Conservation (phyloP, 2,888 invertebrate species). For the Colletes collaris region DNA sequence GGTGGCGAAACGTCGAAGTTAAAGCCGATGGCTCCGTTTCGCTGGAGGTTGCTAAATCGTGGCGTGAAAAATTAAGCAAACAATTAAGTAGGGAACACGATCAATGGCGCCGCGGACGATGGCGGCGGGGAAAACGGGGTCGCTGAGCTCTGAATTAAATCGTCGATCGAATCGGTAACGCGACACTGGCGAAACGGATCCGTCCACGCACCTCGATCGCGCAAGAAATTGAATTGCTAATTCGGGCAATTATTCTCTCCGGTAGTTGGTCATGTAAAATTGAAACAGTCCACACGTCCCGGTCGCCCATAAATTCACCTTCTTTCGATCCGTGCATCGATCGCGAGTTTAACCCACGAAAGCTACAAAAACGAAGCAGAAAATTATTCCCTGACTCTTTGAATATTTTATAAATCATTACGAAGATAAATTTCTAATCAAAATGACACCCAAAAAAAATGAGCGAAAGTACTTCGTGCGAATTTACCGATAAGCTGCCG, state of each 20-base stretch:
- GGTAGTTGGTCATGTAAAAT: slow-evolving; percentile 29
- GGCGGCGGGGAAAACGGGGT: background rate
- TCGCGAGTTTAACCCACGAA: background rate
- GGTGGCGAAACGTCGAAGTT: too few species aligned
- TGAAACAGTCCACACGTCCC: slow-evolving; percentile 27
- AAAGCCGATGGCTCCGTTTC: too few species aligned
- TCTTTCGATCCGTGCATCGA: slow-evolving; percentile 3
- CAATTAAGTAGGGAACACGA: background rate
- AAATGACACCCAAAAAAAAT: background rate
- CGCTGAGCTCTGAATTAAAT: slow-evolving; percentile 6
- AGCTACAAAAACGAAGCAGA: background rate
- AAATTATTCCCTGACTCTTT: too few species aligned
- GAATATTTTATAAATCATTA: too few species aligned
- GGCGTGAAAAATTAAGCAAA: background rate
- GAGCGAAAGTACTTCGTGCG: background rate
- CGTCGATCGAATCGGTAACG: slow-evolving; percentile 15
- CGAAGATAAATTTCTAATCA: too few species aligned
- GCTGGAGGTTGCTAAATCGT: too few species aligned
- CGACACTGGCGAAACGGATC: slow-evolving; percentile 4
- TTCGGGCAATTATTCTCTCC: slow-evolving; percentile 34
- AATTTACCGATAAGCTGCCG: background rate
- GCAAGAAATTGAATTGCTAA: slow-evolving; percentile 51
- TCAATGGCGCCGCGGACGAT: background rate
- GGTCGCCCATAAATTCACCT: background rate
- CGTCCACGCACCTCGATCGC: background rate